These are phyloP conservation scores for Dastarcus helophoroides DNA, from an alignment of 2,888 invertebrate species.

Conservation along the genomic window DNA sequence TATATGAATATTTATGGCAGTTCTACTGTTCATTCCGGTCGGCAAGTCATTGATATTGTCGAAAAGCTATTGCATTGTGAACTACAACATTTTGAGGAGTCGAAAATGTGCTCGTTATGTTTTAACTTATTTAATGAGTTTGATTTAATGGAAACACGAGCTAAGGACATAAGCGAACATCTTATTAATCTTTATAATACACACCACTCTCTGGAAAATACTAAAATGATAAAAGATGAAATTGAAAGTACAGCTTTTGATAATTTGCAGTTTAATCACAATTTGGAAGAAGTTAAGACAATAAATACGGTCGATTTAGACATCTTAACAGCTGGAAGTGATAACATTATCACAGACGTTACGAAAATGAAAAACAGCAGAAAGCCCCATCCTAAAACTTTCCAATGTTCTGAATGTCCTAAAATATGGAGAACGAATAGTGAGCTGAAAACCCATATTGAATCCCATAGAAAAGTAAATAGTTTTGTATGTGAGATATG, in stretches of 20 bases:
- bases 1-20: conserved; percentile 4
- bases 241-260: not conserved
- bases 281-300: too few relatives aligned
- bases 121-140: conserved; percentile 24
- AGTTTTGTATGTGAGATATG: conserved; percentile 41
- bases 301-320: too few relatives aligned
- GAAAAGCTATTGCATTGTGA: conserved; percentile 4
- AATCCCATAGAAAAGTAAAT: conserved; percentile 23
- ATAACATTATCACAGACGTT: too few relatives aligned
- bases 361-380: conserved; percentile 5
- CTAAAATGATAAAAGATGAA: not conserved
- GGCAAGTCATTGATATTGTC: conserved; percentile 5
- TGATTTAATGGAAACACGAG: conserved; percentile 20
- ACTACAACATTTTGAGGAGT: not conserved
- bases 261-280: not conserved
- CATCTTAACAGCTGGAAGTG: too few relatives aligned
- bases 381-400: too few relatives aligned
- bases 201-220: too few relatives aligned
- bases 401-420: conserved; percentile 22
- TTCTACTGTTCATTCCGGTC: conserved; percentile 7
- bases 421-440: conserved; percentile 25
- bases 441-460: conserved; percentile 26
- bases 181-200: conserved; percentile 9
- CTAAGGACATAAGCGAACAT: conserved; percentile 16
- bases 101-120: conserved; percentile 19